Conservation (phyloP, 2,797 vertebrate genomes). For the Scolopax bukidnonensis region DNA sequence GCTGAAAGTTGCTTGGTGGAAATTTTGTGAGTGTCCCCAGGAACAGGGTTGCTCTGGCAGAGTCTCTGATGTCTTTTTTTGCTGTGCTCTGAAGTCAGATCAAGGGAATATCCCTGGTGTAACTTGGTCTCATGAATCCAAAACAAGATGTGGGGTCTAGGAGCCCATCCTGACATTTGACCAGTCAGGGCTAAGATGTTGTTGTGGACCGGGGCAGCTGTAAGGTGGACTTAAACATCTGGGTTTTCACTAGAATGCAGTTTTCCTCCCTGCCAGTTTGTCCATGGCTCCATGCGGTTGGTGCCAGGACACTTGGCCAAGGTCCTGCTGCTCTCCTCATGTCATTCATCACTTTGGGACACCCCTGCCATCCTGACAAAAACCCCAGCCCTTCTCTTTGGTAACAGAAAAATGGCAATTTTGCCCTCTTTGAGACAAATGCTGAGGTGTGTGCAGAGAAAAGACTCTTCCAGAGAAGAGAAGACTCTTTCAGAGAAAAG, state of each 20-base stretch:
- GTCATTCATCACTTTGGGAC: background rate
- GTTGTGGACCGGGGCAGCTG: background rate
- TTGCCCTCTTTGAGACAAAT: background rate
- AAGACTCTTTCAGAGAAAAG: no score
- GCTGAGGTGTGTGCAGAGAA: background rate
- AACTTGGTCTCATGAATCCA: background rate
- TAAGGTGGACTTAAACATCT: background rate
- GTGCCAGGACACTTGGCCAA: background rate
- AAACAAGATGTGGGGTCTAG: background rate
- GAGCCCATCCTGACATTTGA: background rate
- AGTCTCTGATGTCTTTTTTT: background rate
- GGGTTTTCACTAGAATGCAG: background rate
- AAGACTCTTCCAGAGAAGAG: background rate
- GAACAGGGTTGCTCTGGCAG: background rate
- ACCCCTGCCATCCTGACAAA: background rate
- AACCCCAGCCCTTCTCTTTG: background rate
- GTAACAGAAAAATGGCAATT: background rate
- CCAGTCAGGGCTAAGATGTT: background rate
- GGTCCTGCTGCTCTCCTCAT: background rate
- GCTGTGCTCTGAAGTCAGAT: background rate
- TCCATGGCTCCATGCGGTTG: fast-evolving
- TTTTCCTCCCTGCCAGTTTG: fast-evolving
- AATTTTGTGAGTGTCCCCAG: background rate
- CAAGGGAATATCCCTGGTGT: background rate
- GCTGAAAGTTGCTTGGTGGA: background rate